Evolutionary conservation across 2,888 invertebrate genomes (phyloP).

Genomic region (Poecilobothrus nobilitatus): DNA sequence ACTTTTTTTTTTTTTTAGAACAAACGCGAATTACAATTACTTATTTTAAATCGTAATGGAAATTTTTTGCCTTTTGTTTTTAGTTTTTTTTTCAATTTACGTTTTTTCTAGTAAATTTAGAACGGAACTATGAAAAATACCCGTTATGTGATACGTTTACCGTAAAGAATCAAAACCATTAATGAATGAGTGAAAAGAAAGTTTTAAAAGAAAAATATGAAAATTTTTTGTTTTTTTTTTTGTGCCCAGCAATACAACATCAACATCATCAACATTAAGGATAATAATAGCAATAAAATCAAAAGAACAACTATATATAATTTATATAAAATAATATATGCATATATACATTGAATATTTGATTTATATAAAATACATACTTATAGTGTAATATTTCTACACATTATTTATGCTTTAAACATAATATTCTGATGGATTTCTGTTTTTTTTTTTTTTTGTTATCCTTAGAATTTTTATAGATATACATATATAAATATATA

Average conservation of each 20-base stretch:
- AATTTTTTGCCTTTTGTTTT: not conserved
- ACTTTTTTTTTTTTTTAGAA: no score
- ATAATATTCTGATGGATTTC: not conserved
- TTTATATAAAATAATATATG: no score
- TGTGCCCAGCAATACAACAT: not conserved
- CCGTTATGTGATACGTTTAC: not conserved
- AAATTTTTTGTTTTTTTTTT: not conserved
- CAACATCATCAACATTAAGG: not conserved
- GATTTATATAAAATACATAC: no score
- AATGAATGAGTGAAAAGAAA: not conserved
- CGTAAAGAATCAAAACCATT: conserved; percentile 2
- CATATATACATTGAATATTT: no score
- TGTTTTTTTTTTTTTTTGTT: no score
- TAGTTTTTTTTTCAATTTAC: not conserved
- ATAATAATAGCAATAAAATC: no score
- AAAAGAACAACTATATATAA: no score
- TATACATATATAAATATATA: no score
- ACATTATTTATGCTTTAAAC: no score
- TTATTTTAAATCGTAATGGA: not conserved
- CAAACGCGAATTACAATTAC: no score
- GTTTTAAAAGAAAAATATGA: not conserved
- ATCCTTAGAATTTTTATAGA: no score
- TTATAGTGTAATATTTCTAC: no score
- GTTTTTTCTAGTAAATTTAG: not conserved
- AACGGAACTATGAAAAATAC: not conserved